Conservation (phyloP, 2,888 invertebrate genomes). For the Myopa testacea region DNA sequence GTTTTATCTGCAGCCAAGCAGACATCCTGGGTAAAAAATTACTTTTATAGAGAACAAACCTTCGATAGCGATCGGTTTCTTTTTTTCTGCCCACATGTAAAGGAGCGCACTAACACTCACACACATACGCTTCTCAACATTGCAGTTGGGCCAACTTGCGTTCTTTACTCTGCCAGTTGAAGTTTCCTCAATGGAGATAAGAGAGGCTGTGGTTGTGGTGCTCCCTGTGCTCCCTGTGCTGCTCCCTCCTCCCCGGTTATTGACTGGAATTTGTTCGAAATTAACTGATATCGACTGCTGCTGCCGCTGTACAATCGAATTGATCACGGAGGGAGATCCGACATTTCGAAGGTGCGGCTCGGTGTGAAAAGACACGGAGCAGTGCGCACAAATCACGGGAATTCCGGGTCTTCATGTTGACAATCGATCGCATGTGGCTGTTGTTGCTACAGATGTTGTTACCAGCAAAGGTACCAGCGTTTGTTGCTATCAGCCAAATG, state of each 20-base stretch:
- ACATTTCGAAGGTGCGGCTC: neutral
- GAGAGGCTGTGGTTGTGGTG: neutral
- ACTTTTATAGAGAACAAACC: too few species aligned
- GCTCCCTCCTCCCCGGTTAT: neutral
- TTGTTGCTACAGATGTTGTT: neutral
- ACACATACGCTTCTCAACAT: neutral
- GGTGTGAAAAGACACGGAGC: neutral
- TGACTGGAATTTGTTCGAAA: conserved; percentile 29
- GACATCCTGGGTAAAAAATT: neutral
- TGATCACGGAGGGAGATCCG: neutral
- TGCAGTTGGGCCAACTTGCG: too few species aligned
- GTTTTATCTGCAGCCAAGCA: neutral
- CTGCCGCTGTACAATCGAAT: neutral
- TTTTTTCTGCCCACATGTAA: neutral
- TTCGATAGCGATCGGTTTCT: neutral
- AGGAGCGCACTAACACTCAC: neutral
- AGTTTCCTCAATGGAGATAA: neutral
- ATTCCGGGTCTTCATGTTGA: neutral
- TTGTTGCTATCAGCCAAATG: neutral
- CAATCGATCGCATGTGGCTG: conserved; percentile 9
- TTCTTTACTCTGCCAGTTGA: neutral
- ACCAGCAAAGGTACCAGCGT: neutral
- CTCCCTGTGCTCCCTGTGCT: neutral
- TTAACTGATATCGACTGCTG: conserved; percentile 22
- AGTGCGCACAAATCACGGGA: neutral